Evolutionary conservation across 2,888 invertebrate genomes (phyloP).

Genomic region (Zaprionus obscuricornis): DNA sequence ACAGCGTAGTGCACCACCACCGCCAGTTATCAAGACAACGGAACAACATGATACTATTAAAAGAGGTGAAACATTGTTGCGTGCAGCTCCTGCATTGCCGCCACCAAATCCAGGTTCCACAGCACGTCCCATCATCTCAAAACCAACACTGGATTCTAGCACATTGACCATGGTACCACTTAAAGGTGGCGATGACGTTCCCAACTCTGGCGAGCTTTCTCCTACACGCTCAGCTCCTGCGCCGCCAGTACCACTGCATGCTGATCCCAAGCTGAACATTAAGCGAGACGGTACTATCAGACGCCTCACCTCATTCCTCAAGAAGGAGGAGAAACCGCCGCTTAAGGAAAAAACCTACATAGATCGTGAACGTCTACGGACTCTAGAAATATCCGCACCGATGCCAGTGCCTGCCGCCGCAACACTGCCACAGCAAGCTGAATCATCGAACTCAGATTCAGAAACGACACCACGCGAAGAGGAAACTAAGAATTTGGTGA

Average conservation of each 20-base stretch:
- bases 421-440: conserved; percentile 83
- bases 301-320: conserved; percentile 90
- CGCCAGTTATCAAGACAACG: conserved; percentile 84
- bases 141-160: conserved; percentile 91
- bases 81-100: conserved; percentile 85
- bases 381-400: conserved; percentile 92
- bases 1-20: conserved; percentile 86
- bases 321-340: conserved; percentile 86
- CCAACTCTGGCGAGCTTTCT: conserved; percentile 63
- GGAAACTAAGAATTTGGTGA: conserved; percentile 84
- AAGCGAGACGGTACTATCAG: conserved; percentile 88
- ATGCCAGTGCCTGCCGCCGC: conserved; percentile 86
- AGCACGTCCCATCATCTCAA: conserved; percentile 90
- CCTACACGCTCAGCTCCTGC: conserved; percentile 87
- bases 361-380: conserved; percentile 89
- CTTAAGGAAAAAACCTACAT: conserved; percentile 87
- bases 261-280: conserved; percentile 82
- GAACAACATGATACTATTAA: conserved; percentile 44
- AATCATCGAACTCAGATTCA: conserved; percentile 84
- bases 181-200: conserved; percentile 44
- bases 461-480: conserved; percentile 83
- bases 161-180: conserved; percentile 84
- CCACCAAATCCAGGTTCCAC: conserved; percentile 87
- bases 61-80: conserved; percentile 54
- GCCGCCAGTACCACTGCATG: conserved; percentile 83